Conservation (phyloP, 1,140 invertebrate species). For the Doryteuthis pealeii region DNA sequence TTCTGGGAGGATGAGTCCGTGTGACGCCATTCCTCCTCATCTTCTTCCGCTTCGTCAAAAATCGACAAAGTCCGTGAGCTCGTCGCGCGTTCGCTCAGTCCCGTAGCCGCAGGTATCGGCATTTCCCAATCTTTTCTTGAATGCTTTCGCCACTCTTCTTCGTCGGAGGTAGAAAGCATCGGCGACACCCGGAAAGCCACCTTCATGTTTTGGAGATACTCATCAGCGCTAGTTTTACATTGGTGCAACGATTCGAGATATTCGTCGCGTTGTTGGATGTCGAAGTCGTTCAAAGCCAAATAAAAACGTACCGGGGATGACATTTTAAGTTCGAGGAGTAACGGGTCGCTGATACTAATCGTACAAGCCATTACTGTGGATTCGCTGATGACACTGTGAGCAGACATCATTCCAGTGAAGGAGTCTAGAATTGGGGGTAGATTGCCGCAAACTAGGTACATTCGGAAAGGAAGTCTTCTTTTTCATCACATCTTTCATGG, state of each 20-base stretch:
- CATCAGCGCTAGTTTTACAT: slow-evolving; percentile 26
- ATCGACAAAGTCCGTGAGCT: no score
- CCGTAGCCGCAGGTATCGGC: no score
- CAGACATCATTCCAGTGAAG: slow-evolving; percentile 23
- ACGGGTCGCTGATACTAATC: slow-evolving; percentile 12
- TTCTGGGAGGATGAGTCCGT: no score
- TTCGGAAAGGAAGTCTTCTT: neutral
- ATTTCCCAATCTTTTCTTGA: neutral
- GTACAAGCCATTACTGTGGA: slow-evolving; percentile 22
- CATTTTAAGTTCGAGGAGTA: slow-evolving; percentile 25
- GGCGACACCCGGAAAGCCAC: slow-evolving; percentile 22
- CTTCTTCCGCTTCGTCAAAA: no score
- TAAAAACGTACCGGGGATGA: slow-evolving; percentile 24
- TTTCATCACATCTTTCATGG: neutral
- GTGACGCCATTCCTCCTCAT: no score
- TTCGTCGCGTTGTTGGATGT: slow-evolving; percentile 13
- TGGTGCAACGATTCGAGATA: slow-evolving; percentile 28
- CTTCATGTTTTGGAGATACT: slow-evolving; percentile 28
- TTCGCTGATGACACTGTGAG: slow-evolving; percentile 20
- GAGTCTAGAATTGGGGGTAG: slow-evolving; percentile 19
- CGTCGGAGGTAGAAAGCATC: neutral
- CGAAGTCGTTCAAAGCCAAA: slow-evolving; percentile 24
- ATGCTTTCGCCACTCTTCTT: neutral
- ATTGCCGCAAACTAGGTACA: slow-evolving; percentile 15
- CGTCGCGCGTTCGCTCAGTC: no score